A percentile compares a stretch with the other conserved stretches of the same genome.
These are phyloP conservation scores for Maniola jurtina DNA, from an alignment of 1,140 invertebrate genomes.

Conservation along the genomic window DNA sequence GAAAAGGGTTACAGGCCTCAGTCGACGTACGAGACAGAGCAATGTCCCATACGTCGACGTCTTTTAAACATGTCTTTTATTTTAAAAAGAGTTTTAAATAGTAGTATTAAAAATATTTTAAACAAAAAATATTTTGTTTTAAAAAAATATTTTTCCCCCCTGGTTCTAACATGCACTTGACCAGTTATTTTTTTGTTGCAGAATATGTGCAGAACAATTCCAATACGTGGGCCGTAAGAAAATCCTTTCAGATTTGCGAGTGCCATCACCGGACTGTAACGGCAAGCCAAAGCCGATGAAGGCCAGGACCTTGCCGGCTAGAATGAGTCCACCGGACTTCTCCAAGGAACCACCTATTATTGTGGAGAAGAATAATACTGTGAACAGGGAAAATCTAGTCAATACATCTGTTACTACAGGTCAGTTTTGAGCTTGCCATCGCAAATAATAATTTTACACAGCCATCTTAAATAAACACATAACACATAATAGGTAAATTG, in stretches of 20 bases:
- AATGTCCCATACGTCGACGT: too few relatives aligned
- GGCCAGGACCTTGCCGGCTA: conserved; percentile 85
- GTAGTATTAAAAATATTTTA: background rate
- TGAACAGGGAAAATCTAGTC: conserved; percentile 74
- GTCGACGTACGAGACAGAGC: too few relatives aligned
- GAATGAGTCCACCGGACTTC: conserved; percentile 85
- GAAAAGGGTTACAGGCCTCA: too few relatives aligned
- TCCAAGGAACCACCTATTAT: conserved; percentile 75
- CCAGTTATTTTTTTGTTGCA: conserved; percentile 55
- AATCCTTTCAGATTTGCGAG: conserved; percentile 77
- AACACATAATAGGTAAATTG: too few relatives aligned
- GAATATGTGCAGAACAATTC: conserved; percentile 92
- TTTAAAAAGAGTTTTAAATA: background rate
- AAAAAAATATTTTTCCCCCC: too few relatives aligned
- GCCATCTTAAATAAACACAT: too few relatives aligned
- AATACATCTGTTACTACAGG: conserved; percentile 57
- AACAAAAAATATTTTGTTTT: background rate
- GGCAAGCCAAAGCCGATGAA: conserved; percentile 78
- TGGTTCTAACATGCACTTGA: too few relatives aligned
- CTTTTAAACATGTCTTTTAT: too few relatives aligned
- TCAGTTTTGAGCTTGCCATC: conserved; percentile 23
- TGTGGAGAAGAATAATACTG: conserved; percentile 77
- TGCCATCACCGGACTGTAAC: conserved; percentile 68
- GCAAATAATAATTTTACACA: too few relatives aligned
- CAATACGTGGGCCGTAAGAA: conserved; percentile 91